Percentiles rank a stretch among this genome's conserved stretches.
Evolutionary conservation across 2,888 invertebrate genomes (phyloP).

Genomic region (Mythimna loreyi): DNA sequence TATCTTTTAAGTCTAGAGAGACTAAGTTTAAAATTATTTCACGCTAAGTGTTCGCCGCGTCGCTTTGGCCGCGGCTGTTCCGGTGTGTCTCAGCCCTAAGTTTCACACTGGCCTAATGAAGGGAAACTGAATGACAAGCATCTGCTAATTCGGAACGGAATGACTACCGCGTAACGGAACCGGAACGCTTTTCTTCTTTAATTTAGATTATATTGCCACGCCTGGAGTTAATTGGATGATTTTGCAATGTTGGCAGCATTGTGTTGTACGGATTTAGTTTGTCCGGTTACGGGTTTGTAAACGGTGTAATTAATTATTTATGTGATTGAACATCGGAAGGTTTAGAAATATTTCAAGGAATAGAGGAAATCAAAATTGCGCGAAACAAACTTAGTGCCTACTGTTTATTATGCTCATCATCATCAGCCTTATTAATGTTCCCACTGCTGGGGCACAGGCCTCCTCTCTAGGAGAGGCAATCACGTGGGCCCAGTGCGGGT

Average conservation of each 20-base stretch:
- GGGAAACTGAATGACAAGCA: slow-evolving; percentile 53
- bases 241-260: slow-evolving; percentile 30
- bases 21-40: no score
- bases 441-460: no score
- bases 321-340: slow-evolving; percentile 1
- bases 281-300: slow-evolving; percentile 28
- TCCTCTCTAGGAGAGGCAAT: no score
- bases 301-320: slow-evolving; percentile 31
- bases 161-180: slow-evolving; percentile 33
- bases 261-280: slow-evolving; percentile 15
- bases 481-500: no score
- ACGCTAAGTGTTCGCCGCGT: no score
- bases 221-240: slow-evolving; percentile 24
- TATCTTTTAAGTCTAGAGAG: no score
- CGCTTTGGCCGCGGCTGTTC: no score
- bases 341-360: neutral
- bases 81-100: no score
- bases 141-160: slow-evolving; percentile 46
- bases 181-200: slow-evolving; percentile 38
- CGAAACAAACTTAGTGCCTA: neutral
- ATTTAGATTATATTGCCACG: slow-evolving; percentile 26
- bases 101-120: slow-evolving; percentile 61
- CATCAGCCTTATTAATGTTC: no score
- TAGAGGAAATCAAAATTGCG: neutral
- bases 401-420: no score